Percentiles rank a stretch among this genome's conserved stretches.
Evolutionary conservation across 2,113 vertebrate genomes (phyloP).

Genomic region (Brachypodius melanocephalos): DNA sequence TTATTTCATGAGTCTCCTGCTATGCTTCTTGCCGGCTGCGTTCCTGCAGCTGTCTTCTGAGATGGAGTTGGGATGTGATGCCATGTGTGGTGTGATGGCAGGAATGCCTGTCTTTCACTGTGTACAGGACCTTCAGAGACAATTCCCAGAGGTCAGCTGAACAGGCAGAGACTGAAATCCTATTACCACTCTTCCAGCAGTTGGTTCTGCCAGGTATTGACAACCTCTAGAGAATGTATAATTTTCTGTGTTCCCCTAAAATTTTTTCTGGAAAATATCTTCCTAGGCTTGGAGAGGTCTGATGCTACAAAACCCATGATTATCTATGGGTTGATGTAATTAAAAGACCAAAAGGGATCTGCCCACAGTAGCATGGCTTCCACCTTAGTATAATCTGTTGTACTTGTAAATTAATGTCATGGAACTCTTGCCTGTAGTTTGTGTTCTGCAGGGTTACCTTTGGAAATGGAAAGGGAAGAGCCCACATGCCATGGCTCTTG

Average conservation of each 20-base stretch:
- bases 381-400: not conserved
- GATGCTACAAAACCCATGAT: not conserved
- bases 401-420: not conserved
- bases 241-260: not conserved
- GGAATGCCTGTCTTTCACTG: not conserved
- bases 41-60: not conserved
- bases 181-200: not conserved
- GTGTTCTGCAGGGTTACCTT: not conserved
- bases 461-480: not conserved
- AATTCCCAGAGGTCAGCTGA: not conserved
- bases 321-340: not conserved
- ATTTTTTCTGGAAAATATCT: not conserved
- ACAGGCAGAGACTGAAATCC: not conserved
- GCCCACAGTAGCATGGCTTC: not conserved
- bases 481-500: not conserved
- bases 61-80: not conserved
- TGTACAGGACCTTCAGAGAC: not conserved
- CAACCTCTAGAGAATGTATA: not conserved
- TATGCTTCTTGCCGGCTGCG: not conserved
- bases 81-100: rapidly evolving
- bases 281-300: not conserved
- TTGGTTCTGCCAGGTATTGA: not conserved
- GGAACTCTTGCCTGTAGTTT: not conserved
- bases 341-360: not conserved
- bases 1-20: not conserved